A percentile compares a stretch with the other conserved stretches of the same genome.
phyloP scores from a whole-genome alignment of 2,113 vertebrate species.

The Cyanistes caeruleus region DNA sequence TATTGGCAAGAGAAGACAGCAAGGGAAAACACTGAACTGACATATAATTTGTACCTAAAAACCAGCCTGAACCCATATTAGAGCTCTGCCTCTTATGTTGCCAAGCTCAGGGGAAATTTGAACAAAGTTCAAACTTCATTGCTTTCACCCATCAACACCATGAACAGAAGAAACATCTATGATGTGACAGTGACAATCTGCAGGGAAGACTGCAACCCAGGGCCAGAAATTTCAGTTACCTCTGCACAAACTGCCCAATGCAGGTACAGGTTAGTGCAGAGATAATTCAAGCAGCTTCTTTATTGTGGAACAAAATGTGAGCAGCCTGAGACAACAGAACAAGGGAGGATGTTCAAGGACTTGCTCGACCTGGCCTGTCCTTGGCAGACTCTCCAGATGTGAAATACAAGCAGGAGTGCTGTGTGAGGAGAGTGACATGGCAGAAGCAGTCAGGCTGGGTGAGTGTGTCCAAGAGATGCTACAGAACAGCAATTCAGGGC shows the following conservation, averaged over 20 bases:
- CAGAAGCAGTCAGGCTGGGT: not conserved
- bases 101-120: not conserved
- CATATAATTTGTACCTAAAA: slow-evolving; percentile 12
- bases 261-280: not conserved
- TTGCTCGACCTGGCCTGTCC: not conserved
- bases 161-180: not conserved
- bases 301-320: not conserved
- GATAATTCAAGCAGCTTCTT: not conserved
- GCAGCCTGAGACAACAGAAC: not conserved
- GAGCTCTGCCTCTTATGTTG: not conserved
- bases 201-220: not conserved
- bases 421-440: not conserved
- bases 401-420: not conserved
- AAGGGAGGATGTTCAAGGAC: not conserved
- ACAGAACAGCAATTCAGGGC: accelerated
- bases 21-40: not conserved
- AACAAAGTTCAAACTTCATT: not conserved
- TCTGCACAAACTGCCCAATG: not conserved
- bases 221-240: not conserved
- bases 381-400: not conserved
- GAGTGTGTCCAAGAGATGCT: not conserved
- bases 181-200: not conserved
- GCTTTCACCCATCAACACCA: not conserved
- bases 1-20: not conserved
- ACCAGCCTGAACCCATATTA: not conserved